Evolutionary conservation across 2,797 vertebrate species (phyloP), one percentile per base, ranked within the genome.

Genomic region (Rousettus madagascariensis): DNA sequence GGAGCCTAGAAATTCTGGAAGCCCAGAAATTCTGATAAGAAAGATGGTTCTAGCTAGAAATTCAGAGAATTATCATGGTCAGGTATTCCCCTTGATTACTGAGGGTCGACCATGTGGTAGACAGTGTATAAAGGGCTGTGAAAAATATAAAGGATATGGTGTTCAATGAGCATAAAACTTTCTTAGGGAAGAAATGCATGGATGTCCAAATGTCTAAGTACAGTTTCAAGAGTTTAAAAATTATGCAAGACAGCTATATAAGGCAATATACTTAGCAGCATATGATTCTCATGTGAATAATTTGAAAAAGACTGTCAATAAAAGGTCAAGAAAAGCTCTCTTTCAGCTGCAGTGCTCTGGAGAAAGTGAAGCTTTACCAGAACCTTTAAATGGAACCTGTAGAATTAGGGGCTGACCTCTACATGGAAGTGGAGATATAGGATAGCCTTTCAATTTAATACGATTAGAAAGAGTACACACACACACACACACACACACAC

Each of bases 241-340:
- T 74, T 71, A 91, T 22, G 30, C 20, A 87, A 95, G 41, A 79
- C 49, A 88, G 43, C n/a, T 89, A 88, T 72, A n/a, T 38, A 49
- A 86, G 63, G 49, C 61, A 93, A 57, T 86, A 85, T 66, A 82
- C 22, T 90, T 72, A 89, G 43, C 28, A 86, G 57, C 16, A 69
- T 41, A 46, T 41, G 68, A 61, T 71, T 94, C 87, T 94, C 36
- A 28, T 10, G 65, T 79, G 57, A 96, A 10, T 33, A 75, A 69
- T 65, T 65, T 84, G 63, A 38, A 91, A n/a, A 88, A 71, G 55
- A 78, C 75, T 36, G 61, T 79, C 43, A 43, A 36, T 17, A 80
- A 46, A 51, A 65, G 68, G 38, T 43, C 33, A 63, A 38, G 10
- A 91, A 95, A 87, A 88, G 16, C 46, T 87, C 46, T 28, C 30